These are phyloP conservation scores for Tubiluchus corallicola DNA, from an alignment of 2,888 invertebrate genomes.

Conservation along the genomic window DNA sequence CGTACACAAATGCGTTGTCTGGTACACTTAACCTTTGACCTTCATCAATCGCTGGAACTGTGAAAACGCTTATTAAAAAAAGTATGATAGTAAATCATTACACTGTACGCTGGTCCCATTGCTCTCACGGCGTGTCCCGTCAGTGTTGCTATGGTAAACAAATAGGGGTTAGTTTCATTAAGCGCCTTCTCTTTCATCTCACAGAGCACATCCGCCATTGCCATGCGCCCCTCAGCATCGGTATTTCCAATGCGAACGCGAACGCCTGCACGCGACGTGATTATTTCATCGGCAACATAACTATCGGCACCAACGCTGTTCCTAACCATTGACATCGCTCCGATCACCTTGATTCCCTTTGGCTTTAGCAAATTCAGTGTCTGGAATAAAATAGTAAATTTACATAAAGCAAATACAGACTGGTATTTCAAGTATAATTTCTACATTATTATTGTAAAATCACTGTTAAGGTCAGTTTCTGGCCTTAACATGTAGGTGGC, in stretches of 20 bases:
- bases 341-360: slow-evolving; percentile 53
- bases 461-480: too few species aligned
- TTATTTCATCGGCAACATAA: slow-evolving; percentile 77
- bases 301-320: slow-evolving; percentile 62
- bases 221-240: slow-evolving; percentile 85
- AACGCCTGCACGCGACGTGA: slow-evolving; percentile 59
- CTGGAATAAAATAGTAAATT: slow-evolving; percentile 25
- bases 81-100: too few species aligned
- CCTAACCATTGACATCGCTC: slow-evolving; percentile 62
- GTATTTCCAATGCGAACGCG: slow-evolving; percentile 76
- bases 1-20: too few species aligned
- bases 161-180: slow-evolving; percentile 50
- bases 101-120: slow-evolving; percentile 37
- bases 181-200: slow-evolving; percentile 46
- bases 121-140: slow-evolving; percentile 59
- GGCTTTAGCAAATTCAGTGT: slow-evolving; percentile 48
- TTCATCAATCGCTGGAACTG: too few species aligned
- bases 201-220: slow-evolving; percentile 71
- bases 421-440: too few species aligned
- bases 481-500: too few species aligned
- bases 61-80: too few species aligned
- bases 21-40: too few species aligned
- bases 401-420: too few species aligned
- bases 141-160: slow-evolving; percentile 75
- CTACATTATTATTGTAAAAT: too few species aligned